These are phyloP conservation scores for Epinotia nisella DNA, from an alignment of 2,888 invertebrate species.

Conservation along the genomic window DNA sequence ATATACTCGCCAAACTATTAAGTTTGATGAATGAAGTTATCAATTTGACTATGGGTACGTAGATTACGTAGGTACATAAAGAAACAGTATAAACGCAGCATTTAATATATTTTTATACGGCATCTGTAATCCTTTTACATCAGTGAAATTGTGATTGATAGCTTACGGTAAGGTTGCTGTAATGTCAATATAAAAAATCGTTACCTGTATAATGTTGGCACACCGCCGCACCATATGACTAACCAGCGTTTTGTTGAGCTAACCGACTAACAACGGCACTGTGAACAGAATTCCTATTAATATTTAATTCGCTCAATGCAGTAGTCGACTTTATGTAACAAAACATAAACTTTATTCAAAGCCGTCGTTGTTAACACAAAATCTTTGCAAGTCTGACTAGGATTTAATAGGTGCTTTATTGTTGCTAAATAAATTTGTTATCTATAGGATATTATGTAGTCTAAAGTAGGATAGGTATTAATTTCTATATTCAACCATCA, in stretches of 20 bases:
- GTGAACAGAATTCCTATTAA: conserved; percentile 68
- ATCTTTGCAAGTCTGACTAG: conserved; percentile 14
- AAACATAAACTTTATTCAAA: conserved; percentile 41
- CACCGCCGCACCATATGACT: conserved; percentile 65
- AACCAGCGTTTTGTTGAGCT: conserved; percentile 78
- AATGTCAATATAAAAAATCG: not conserved
- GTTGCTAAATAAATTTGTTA: not conserved
- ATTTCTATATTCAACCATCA: too few relatives aligned
- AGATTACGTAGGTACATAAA: too few relatives aligned
- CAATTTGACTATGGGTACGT: too few relatives aligned
- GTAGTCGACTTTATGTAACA: conserved; percentile 41
- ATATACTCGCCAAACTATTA: too few relatives aligned
- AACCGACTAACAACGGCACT: conserved; percentile 70
- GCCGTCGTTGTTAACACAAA: conserved; percentile 24
- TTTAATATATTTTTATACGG: not conserved
- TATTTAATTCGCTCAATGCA: conserved; percentile 52
- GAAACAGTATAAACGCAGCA: too few relatives aligned
- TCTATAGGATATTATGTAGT: too few relatives aligned
- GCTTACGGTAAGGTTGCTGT: too few relatives aligned
- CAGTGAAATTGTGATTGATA: not conserved
- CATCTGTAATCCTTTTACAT: not conserved
- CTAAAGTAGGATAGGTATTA: too few relatives aligned
- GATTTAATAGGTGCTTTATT: not conserved
- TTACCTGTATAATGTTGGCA: conserved; percentile 18
- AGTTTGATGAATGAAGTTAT: too few relatives aligned